These are phyloP conservation scores for Byasa hedistus DNA, from an alignment of 2,888 invertebrate species.

Conservation along the genomic window DNA sequence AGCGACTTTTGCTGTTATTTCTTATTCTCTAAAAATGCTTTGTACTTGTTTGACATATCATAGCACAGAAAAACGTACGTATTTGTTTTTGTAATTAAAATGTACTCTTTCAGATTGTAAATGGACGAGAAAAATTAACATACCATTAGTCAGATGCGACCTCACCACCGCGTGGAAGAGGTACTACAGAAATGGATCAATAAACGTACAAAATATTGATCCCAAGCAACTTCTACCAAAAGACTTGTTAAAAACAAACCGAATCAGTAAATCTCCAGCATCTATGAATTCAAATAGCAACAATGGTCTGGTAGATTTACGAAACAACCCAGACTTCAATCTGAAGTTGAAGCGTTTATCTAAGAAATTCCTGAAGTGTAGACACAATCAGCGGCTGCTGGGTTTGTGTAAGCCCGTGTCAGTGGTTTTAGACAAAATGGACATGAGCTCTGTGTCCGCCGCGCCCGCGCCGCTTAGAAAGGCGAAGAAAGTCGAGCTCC, in stretches of 20 bases:
- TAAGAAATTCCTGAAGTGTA: not conserved
- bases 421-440: constrained; percentile 10
- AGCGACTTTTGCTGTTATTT: no score
- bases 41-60: no score
- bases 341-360: not conserved
- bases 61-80: no score
- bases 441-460: not conserved
- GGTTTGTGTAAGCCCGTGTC: constrained; percentile 18
- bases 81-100: not conserved
- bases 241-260: not conserved
- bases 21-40: no score
- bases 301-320: not conserved
- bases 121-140: not conserved
- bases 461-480: not conserved
- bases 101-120: constrained; percentile 17
- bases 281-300: not conserved
- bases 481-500: constrained; percentile 28
- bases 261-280: no score
- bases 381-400: constrained; percentile 12
- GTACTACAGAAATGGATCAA: constrained; percentile 2
- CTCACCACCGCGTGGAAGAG: constrained; percentile 3
- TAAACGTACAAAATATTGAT: not conserved
- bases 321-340: constrained; percentile 5
- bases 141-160: constrained; percentile 21
- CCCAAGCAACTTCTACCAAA: not conserved